These are phyloP conservation scores for Eurystomus gularis DNA, from an alignment of 2,113 vertebrate genomes.

Conservation along the genomic window DNA sequence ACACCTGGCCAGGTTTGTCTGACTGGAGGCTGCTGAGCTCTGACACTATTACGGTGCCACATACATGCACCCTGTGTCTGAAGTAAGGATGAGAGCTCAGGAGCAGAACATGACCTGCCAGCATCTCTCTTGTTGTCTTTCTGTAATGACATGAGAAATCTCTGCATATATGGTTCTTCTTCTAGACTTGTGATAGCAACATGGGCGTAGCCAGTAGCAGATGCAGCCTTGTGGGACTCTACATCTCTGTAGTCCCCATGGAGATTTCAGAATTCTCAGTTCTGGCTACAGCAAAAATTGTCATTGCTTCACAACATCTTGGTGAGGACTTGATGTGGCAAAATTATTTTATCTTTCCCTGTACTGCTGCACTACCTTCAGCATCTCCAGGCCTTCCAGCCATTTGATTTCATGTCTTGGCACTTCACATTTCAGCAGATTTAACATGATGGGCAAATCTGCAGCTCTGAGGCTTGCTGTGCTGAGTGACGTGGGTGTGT, in stretches of 20 bases:
- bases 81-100: neutral
- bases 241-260: neutral
- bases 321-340: neutral
- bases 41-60: neutral
- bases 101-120: neutral
- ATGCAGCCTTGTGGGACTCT: neutral
- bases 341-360: neutral
- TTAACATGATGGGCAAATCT: neutral
- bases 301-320: neutral
- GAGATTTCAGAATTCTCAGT: neutral
- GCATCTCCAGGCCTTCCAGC: neutral
- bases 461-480: accelerated
- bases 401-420: neutral
- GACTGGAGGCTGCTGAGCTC: neutral
- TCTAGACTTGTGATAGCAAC: neutral
- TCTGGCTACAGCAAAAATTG: neutral
- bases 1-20: neutral
- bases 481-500: neutral
- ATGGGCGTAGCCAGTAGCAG: neutral
- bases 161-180: neutral
- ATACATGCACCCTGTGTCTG: accelerated
- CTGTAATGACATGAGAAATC: neutral
- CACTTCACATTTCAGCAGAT: neutral
- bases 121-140: neutral
- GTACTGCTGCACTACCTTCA: neutral